Base-by-base conservation (phyloP, 2,888 invertebrate species). In the Ischnura elegans region DNA sequence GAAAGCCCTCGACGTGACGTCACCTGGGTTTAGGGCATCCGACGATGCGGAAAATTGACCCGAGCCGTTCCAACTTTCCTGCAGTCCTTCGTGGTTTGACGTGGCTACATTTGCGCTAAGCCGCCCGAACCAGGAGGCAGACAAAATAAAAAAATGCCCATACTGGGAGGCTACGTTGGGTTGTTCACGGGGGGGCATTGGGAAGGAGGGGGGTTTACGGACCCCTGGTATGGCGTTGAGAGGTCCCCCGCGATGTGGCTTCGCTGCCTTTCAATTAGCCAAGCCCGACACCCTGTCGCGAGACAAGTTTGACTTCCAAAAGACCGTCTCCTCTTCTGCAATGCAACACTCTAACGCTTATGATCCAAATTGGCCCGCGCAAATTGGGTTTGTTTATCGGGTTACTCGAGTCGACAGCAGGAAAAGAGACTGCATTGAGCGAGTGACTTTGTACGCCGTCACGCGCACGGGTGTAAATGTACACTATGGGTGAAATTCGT, bases 1-100 rank as follows among this genome's bases (percentile, higher is more conserved):
- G 61, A 61, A 90, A 76, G 76, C 61, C 90, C 90, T 43, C 90
- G 90, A 66, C 90, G 61, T 87, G 25, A 55, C 42, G 29, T 16
- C 25, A n/a, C 61, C 43, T 42, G 61, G 61, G 43, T 51, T 76
- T 66, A 36, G 36, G 76, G 36, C 36, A 76, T 76, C 36, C 76
- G 2, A 10, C 13, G 36, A 36, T 36, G 76, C 36, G 76, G 76
- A 76, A 76, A 76, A 76, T 76, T 76, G 76, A 76, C 36, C 76
- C 76, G 29, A 36, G 29, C 36, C 16, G 10, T 29, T 76, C 13
- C 76, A 76, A 76, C 76, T 76, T 76, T 76, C 76, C 76, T 36
- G 36, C 76, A 76, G 36, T 76, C 25, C 76, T 76, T 2, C 36
- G 8, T 29, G 66, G 76, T 76, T 76, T 76, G 76, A 76, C 76